Evolutionary conservation across 2,113 vertebrate species (phyloP).

Genomic region (Pteropus alecto): DNA sequence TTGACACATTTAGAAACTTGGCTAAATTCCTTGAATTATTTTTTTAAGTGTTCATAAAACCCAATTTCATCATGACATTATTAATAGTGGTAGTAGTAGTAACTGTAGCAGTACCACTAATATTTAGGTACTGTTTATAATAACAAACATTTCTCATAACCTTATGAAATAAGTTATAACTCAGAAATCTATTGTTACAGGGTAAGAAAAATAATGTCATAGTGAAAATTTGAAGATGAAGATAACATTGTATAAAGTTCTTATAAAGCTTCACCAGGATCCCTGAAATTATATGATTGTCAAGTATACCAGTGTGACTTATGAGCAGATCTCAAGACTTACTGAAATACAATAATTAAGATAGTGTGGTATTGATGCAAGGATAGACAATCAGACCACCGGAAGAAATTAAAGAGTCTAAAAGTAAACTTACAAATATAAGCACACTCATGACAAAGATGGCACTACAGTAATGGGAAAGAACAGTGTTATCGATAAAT

Average conservation of each 20-base stretch:
- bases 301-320: background rate
- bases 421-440: background rate
- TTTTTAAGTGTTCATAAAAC: background rate
- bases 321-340: background rate
- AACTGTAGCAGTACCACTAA: background rate
- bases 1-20: background rate
- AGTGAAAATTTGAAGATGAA: background rate
- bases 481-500: background rate
- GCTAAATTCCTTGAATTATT: constrained; percentile 25
- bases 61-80: background rate
- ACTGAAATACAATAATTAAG: background rate
- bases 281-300: background rate
- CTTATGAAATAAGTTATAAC: background rate
- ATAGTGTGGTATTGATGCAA: background rate
- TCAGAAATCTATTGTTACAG: background rate
- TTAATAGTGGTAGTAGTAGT: background rate
- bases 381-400: background rate
- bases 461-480: background rate
- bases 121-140: background rate
- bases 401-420: background rate
- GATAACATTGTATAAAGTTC: background rate
- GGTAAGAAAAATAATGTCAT: constrained; percentile 7
- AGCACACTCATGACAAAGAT: background rate
- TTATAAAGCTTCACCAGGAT: background rate
- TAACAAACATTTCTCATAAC: background rate